phyloP scores from a whole-genome alignment of 2,113 vertebrate species.

The Trematocara nigrifrons region DNA sequence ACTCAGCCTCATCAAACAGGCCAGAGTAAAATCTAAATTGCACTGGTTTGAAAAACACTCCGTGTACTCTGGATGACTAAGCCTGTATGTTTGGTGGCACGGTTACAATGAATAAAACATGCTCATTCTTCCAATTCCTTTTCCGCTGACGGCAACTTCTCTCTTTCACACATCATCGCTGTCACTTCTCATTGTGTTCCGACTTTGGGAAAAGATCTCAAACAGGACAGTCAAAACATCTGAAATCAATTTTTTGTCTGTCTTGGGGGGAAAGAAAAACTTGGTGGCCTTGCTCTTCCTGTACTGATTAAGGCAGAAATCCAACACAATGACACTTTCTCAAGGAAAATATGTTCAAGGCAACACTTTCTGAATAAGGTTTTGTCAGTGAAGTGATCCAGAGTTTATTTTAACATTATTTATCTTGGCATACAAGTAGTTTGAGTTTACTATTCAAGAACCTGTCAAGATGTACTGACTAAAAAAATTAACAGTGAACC shows the following conservation, averaged over 20 bases:
- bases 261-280: not conserved
- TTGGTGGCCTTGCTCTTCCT: not conserved
- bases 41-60: not conserved
- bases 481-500: not conserved
- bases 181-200: not conserved
- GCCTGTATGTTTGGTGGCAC: not conserved
- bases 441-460: not conserved
- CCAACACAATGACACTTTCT: not conserved
- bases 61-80: not conserved
- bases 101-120: not conserved
- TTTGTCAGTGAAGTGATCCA: not conserved
- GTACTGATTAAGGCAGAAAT: not conserved
- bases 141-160: not conserved
- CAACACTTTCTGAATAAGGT: not conserved
- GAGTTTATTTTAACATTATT: not conserved
- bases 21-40: not conserved
- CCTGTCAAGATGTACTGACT: not conserved
- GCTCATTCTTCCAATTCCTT: not conserved
- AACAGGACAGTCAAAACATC: conserved; percentile 18
- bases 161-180: not conserved
- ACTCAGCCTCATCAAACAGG: not conserved
- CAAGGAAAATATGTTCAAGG: not conserved
- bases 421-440: not conserved
- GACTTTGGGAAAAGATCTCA: not conserved
- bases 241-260: not conserved